Conservation (phyloP, 2,797 vertebrate species). For the Leuciscus waleckii region DNA sequence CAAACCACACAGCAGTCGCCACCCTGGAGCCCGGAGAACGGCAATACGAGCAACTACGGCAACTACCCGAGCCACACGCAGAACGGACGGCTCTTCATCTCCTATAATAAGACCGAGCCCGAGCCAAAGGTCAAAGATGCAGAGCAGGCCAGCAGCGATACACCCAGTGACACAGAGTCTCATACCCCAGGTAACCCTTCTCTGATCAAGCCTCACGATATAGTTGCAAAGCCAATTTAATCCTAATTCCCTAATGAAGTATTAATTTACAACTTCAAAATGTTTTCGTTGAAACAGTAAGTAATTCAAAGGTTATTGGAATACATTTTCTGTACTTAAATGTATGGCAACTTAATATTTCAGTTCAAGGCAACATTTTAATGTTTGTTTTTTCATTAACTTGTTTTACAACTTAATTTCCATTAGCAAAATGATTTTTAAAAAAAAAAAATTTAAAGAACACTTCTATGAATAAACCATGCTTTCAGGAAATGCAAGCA, state of each 20-base stretch:
- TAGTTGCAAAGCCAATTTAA: too few relatives aligned
- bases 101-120: constrained; percentile 33
- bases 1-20: constrained; percentile 60
- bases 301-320: neutral
- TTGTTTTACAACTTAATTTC: neutral
- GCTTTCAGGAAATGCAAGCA: neutral
- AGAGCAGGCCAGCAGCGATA: constrained; percentile 64
- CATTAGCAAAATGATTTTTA: too few relatives aligned
- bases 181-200: constrained; percentile 70
- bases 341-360: too few relatives aligned
- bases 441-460: too few relatives aligned
- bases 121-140: constrained; percentile 40
- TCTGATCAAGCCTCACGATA: neutral
- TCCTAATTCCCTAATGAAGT: rapidly evolving
- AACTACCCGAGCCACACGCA: constrained; percentile 67
- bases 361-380: too few relatives aligned
- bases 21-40: constrained; percentile 64
- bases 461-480: neutral
- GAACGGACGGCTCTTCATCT: constrained; percentile 51
- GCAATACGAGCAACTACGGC: constrained; percentile 2
- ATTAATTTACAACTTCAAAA: neutral
- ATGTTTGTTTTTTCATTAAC: too few relatives aligned
- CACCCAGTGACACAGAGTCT: constrained; percentile 72
- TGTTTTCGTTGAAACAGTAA: too few relatives aligned
- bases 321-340: too few relatives aligned